phyloP scores from a whole-genome alignment of 2,113 vertebrate species.

The Mellivora capensis region DNA sequence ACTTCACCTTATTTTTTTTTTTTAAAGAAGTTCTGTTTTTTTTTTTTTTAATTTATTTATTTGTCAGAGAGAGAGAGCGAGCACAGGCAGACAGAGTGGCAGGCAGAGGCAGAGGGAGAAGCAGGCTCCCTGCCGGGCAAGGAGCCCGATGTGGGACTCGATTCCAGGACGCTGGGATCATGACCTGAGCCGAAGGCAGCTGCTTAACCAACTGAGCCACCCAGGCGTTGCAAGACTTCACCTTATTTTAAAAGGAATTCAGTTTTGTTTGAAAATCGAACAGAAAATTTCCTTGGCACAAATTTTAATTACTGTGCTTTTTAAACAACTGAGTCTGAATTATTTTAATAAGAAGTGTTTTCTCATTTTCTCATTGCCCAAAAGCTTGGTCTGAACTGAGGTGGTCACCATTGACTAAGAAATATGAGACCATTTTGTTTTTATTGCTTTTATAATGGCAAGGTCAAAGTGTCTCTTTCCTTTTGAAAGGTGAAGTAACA shows the following conservation, averaged over 20 bases:
- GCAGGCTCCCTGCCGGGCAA: too few species aligned
- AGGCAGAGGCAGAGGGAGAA: too few species aligned
- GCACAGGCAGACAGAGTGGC: too few species aligned
- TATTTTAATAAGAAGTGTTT: slow-evolving; percentile 74
- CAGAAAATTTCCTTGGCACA: not conserved
- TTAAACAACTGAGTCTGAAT: slow-evolving; percentile 61
- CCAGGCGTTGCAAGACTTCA: too few species aligned
- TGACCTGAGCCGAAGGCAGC: too few species aligned
- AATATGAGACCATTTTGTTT: slow-evolving; percentile 54
- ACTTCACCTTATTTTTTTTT: too few species aligned
- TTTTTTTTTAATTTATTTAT: too few species aligned
- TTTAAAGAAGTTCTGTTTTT: too few species aligned
- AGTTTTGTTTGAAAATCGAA: not conserved
- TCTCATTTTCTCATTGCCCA: slow-evolving; percentile 47
- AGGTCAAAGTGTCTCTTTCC: slow-evolving; percentile 13
- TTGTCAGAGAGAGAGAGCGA: too few species aligned
- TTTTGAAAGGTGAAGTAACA: slow-evolving; percentile 54
- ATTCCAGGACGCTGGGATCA: too few species aligned
- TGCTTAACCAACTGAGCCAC: too few species aligned
- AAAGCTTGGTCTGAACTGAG: slow-evolving; percentile 71
- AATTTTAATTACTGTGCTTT: not conserved
- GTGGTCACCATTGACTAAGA: slow-evolving; percentile 24
- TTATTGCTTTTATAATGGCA: slow-evolving; percentile 54
- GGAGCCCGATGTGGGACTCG: too few species aligned
- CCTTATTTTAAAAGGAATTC: not conserved